phyloP scores from a whole-genome alignment of 2,888 invertebrate genomes.

The Pandemis corylana region DNA sequence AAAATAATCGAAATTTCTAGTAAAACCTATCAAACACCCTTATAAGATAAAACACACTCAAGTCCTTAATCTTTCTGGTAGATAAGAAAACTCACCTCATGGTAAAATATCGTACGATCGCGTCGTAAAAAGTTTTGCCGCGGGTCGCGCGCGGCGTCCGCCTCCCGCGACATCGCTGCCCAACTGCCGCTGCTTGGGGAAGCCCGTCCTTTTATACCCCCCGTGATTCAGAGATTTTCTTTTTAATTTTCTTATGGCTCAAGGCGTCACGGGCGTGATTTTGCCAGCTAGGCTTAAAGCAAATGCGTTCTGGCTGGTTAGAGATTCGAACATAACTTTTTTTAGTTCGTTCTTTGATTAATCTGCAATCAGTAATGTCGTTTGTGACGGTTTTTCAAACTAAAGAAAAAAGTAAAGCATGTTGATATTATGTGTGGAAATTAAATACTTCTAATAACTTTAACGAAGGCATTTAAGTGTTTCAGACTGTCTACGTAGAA shows the following conservation, averaged over 20 bases:
- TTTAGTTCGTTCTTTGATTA: too few species aligned
- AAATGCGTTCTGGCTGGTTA: neutral
- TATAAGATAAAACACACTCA: neutral
- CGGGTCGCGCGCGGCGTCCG: slow-evolving; percentile 47
- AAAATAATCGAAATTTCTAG: neutral
- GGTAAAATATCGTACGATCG: neutral
- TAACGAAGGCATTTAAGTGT: too few species aligned
- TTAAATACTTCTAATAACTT: too few species aligned
- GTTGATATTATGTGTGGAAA: too few species aligned
- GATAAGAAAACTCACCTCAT: slow-evolving; percentile 35
- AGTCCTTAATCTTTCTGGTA: neutral
- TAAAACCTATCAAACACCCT: neutral
- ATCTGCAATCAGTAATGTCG: too few species aligned
- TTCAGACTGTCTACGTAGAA: neutral
- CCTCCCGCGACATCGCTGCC: slow-evolving; percentile 44
- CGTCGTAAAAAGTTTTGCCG: slow-evolving; percentile 75
- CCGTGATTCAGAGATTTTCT: slow-evolving; percentile 26
- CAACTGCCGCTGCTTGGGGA: slow-evolving; percentile 60
- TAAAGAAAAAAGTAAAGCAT: too few species aligned
- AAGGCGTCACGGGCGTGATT: neutral
- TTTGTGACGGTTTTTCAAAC: too few species aligned
- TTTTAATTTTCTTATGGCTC: neutral
- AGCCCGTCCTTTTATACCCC: slow-evolving; percentile 69
- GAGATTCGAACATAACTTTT: neutral
- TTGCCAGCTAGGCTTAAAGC: neutral